Evolutionary conservation across 2,113 vertebrate genomes (phyloP), one percentile per base, ranked within the genome.

Genomic region (Tursiops truncatus): DNA sequence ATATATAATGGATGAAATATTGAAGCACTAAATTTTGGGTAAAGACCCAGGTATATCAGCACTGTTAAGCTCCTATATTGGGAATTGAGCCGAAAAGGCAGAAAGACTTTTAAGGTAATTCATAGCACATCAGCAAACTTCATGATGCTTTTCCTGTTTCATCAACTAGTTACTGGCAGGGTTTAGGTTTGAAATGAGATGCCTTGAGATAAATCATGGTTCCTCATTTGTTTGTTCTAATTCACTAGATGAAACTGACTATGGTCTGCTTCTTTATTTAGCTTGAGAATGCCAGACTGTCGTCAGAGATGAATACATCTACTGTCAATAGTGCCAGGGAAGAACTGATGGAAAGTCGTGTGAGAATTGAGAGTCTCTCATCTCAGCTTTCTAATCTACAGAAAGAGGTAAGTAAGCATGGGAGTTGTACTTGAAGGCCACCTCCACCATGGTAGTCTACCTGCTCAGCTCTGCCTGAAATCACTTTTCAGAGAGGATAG

Each of bases 241-340:
- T 53, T 86, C 18, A 71, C 91, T 58, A 41, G 63, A 5, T 96
- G 91, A 95, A 96, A 73, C 86, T 98, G 85, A 86, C 36, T 47
- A 0, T 70, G 6, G 8, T n/a, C 91, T 90, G 26, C 17, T 97
- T 17, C 41, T 95, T 74, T 93, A 79, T 91, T 10, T 98, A 99
- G 99, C 98, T 99, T 77, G 99, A 99, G 95, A 99, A 99, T 94
- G 98, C 99, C 86, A 99, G 98, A 1, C 96, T 98, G 12, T 97
- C 99, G 0, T 99, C 98, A 0, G 99, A 99, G 98, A 99, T 99
- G 99, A 99, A 98, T 67, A 99, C 94, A 85, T 99, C 98, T 3
- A 98, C 99, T 10, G 99, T 98, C 63, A 99, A 94, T 93, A 97
- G 98, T 47, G 97, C 99, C 76, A 98, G 99, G n/a, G 99, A 99